Percentiles rank a stretch among this genome's conserved stretches.
Evolutionary conservation across 2,797 vertebrate species (phyloP).

Genomic region (Sebastes variabilis): DNA sequence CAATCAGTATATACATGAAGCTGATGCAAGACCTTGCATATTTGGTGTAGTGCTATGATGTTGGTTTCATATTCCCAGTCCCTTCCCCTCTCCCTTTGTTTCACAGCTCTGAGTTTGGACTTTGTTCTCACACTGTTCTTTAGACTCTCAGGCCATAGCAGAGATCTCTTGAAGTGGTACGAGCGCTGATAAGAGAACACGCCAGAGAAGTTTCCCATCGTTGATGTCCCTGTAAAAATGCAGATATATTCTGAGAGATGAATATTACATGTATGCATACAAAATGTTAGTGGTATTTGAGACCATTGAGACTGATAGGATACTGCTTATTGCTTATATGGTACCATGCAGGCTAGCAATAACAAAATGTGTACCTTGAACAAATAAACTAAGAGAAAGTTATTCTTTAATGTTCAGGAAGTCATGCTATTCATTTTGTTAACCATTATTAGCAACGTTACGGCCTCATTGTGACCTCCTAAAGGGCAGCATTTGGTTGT

Average conservation of each 20-base stretch:
- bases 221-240: neutral
- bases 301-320: neutral
- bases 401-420: neutral
- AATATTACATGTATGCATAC: neutral
- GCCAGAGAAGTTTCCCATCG: neutral
- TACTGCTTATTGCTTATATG: neutral
- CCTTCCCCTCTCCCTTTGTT: neutral
- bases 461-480: neutral
- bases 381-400: neutral
- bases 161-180: conserved; percentile 23
- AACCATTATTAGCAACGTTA: neutral
- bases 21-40: conserved; percentile 5
- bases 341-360: neutral
- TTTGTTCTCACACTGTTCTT: conserved; percentile 52
- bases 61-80: conserved; percentile 20
- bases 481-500: neutral
- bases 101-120: conserved; percentile 30
- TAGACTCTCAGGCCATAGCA: conserved; percentile 55
- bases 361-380: neutral
- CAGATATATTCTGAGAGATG: neutral
- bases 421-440: neutral
- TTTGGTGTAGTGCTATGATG: neutral
- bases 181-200: conserved; percentile 42
- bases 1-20: conserved; percentile 22
- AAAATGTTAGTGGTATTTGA: neutral